A percentile compares a stretch with the other conserved stretches of the same genome.
phyloP scores from a whole-genome alignment of 2,113 vertebrate species.

The human region DNA sequence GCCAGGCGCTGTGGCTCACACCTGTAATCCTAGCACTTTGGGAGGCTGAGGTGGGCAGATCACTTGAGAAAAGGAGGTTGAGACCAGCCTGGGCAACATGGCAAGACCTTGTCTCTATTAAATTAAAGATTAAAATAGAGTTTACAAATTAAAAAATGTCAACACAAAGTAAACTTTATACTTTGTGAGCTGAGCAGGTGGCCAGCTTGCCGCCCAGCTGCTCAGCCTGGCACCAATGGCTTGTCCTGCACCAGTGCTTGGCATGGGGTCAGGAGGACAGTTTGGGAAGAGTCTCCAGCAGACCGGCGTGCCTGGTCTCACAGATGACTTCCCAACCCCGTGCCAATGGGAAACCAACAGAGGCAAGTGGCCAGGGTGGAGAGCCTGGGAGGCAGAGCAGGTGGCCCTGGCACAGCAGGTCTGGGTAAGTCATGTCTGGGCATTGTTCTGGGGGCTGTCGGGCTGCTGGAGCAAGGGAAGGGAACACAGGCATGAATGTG shows the following conservation, averaged over 20 bases:
- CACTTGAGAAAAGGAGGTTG: too few relatives aligned
- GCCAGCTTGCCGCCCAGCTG: slow-evolving; percentile 57
- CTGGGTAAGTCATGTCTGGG: neutral
- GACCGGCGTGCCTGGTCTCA: slow-evolving; percentile 30
- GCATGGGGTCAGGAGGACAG: neutral
- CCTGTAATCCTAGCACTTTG: too few relatives aligned
- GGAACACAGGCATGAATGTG: neutral
- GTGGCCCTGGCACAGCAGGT: slow-evolving; percentile 54
- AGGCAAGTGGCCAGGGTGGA: neutral
- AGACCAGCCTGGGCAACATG: too few relatives aligned
- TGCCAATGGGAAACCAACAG: slow-evolving; percentile 27
- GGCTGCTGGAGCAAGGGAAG: neutral
- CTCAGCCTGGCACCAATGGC: neutral
- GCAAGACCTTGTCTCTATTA: too few relatives aligned
- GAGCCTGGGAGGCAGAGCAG: slow-evolving; percentile 54
- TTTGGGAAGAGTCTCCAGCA: slow-evolving; percentile 16
- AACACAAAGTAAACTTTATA: slow-evolving; percentile 32
- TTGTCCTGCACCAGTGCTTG: slow-evolving; percentile 25
- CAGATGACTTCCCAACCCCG: slow-evolving; percentile 50
- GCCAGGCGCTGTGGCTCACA: too few relatives aligned
- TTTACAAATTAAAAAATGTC: neutral
- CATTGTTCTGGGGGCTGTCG: neutral
- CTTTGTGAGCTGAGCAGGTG: slow-evolving; percentile 49
- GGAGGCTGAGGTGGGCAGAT: too few relatives aligned
- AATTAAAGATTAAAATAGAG: too few relatives aligned